Conservation (phyloP, 2,888 invertebrate species). For the Heliconius cydno region DNA sequence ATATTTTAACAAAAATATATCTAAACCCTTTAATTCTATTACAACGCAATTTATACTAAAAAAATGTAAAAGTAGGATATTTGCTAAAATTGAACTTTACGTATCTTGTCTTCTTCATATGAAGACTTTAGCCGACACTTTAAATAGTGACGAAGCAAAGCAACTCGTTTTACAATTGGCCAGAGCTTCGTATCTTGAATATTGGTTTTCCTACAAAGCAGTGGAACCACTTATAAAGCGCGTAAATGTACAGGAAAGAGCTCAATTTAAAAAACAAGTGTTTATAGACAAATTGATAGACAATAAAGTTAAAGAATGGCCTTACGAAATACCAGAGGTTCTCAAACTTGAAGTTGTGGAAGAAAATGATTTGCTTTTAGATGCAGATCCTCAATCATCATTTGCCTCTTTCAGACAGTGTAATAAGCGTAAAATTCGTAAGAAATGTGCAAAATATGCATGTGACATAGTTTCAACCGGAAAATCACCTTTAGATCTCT, state of each 20-base stretch:
- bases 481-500: slow-evolving; percentile 57
- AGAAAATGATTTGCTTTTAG: slow-evolving; percentile 55
- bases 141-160: slow-evolving; percentile 59
- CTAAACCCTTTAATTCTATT: slow-evolving; percentile 49
- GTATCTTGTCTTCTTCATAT: slow-evolving; percentile 57
- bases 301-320: slow-evolving; percentile 54
- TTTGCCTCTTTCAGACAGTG: slow-evolving; percentile 13
- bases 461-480: not conserved
- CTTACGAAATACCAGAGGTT: slow-evolving; percentile 52
- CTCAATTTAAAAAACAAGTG: slow-evolving; percentile 57
- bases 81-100: slow-evolving; percentile 62
- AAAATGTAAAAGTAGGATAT: slow-evolving; percentile 56
- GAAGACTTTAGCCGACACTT: slow-evolving; percentile 55
- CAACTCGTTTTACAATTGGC: slow-evolving; percentile 58
- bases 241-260: slow-evolving; percentile 54
- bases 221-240: slow-evolving; percentile 63
- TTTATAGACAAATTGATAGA: slow-evolving; percentile 61
- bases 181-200: slow-evolving; percentile 57
- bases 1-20: slow-evolving; percentile 52
- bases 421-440: not conserved
- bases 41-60: slow-evolving; percentile 59
- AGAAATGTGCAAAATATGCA: slow-evolving; percentile 16
- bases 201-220: slow-evolving; percentile 59
- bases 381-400: slow-evolving; percentile 46
- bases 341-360: slow-evolving; percentile 32